Base-by-base conservation (phyloP, 92 coral and sea anemone genomes). In the Metridium senile region DNA sequence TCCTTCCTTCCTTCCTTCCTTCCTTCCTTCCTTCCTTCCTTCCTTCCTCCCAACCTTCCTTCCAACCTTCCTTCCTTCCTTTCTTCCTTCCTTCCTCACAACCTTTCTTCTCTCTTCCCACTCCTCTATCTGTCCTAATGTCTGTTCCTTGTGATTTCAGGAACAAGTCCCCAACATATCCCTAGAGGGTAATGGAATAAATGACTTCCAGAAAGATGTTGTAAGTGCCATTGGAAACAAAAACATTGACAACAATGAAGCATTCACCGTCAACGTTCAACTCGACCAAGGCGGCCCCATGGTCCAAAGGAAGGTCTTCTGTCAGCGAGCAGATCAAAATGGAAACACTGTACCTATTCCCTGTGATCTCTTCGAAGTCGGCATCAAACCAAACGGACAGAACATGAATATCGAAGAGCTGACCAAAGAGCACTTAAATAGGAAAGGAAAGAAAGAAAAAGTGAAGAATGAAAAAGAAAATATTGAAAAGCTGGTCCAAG, bases 121-220 rank as follows among this genome's bases (percentile, higher is more conserved):
- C 61, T 9, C n/a, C 4, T 22, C 23, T 54, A 54, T 54, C 23
- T 54, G n/a, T n/a, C n/a, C n/a, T n/a, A n/a, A n/a, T n/a, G n/a
- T n/a, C n/a, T n/a, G n/a, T n/a, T n/a, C n/a, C n/a, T n/a, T n/a
- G n/a, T n/a, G n/a, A n/a, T 27, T 61, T 54, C 59, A 54, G 59
- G 59, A 54, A 54, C 2, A 13, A 9, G 25, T 54, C 17, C 4
- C 16, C 59, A 54, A 20, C 23, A 2, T 13, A 7, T 66, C 66
- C n/a, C 81, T 77, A n/a, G 27, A 77, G 63, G 77, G 66, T 53
- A 71, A 70, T 13, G 71, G 54, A 30, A 84, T 77, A 77, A 69
- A 45, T 30, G 70, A 61, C 62, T 33, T 84, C 17, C 79, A 77
- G 20, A 29, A 43, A 29, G 79, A 84, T 56, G 46, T 84, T 22